These are phyloP conservation scores for Torymus tubicola DNA, from an alignment of 2,888 invertebrate genomes.

Conservation along the genomic window DNA sequence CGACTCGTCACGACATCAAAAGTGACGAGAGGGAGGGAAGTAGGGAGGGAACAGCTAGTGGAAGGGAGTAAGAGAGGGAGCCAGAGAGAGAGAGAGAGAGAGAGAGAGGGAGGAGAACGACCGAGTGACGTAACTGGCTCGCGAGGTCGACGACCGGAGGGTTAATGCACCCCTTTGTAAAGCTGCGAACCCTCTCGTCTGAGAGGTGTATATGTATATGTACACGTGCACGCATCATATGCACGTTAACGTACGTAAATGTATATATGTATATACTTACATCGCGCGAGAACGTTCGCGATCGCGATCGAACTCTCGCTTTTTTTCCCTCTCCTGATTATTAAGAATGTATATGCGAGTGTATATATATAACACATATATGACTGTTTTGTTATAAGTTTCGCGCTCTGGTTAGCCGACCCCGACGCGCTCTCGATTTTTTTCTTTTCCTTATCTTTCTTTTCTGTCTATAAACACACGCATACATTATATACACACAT, in stretches of 20 bases:
- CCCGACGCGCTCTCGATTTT: no score
- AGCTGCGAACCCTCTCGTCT: slow-evolving; percentile 49
- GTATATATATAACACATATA: no score
- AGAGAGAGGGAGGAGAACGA: slow-evolving; percentile 38
- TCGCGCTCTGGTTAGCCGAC: no score
- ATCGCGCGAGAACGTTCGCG: slow-evolving; percentile 21
- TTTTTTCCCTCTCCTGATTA: slow-evolving; percentile 16
- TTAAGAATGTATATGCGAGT: no score
- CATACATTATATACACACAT: no score
- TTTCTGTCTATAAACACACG: no score
- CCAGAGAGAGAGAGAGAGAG: slow-evolving; percentile 20
- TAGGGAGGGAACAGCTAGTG: slow-evolving; percentile 11
- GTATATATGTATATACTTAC: not conserved
- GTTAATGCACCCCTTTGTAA: slow-evolving; percentile 70
- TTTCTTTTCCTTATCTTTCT: no score
- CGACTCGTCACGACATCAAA: slow-evolving; percentile 76
- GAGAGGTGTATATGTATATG: no score
- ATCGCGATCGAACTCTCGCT: slow-evolving; percentile 42
- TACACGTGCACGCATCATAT: no score
- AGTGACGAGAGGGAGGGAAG: slow-evolving; percentile 66
- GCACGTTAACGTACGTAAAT: no score
- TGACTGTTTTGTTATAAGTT: no score
- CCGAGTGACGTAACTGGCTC: slow-evolving; percentile 72
- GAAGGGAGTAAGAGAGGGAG: slow-evolving; percentile 58
- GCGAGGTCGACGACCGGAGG: slow-evolving; percentile 73